These are phyloP conservation scores for Cololabis saira DNA, from an alignment of 2,113 vertebrate genomes.

Conservation along the genomic window DNA sequence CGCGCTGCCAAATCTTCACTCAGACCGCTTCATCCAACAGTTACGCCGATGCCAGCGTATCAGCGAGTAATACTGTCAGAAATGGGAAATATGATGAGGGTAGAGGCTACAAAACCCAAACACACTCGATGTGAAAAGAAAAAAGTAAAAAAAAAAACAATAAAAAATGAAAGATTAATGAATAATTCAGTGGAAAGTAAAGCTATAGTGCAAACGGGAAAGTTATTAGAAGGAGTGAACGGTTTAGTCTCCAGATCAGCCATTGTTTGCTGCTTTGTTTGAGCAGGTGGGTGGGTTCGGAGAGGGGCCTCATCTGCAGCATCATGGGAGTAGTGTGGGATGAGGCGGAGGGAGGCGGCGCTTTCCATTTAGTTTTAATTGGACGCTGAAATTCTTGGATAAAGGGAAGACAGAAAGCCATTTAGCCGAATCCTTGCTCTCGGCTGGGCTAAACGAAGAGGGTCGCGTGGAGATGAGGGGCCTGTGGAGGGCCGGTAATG, in stretches of 20 bases:
- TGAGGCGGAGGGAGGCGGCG: constrained; percentile 6
- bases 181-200: constrained; percentile 69
- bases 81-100: background rate
- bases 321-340: constrained; percentile 30
- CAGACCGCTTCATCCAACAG: constrained; percentile 8
- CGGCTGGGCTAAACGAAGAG: constrained; percentile 65
- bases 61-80: background rate
- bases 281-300: constrained; percentile 45
- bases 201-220: constrained; percentile 50
- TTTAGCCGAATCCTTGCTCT: constrained; percentile 55
- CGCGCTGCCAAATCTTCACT: constrained; percentile 19
- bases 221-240: constrained; percentile 58
- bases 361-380: constrained; percentile 74
- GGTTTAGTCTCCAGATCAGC: constrained; percentile 47
- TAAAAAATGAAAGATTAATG: constrained; percentile 56
- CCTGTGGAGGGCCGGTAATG: constrained; percentile 65
- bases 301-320: constrained; percentile 39
- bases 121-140: constrained; percentile 28
- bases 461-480: constrained; percentile 50
- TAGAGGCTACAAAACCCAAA: constrained; percentile 28
- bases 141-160: constrained; percentile 22
- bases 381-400: constrained; percentile 68
- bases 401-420: constrained; percentile 60
- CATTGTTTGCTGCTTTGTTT: constrained; percentile 70
- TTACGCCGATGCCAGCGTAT: constrained; percentile 20